A percentile compares a stretch with the other conserved stretches of the same genome.
These are phyloP conservation scores for Cremastinae sp. DNA, from an alignment of 2,888 invertebrate genomes.

Conservation along the genomic window DNA sequence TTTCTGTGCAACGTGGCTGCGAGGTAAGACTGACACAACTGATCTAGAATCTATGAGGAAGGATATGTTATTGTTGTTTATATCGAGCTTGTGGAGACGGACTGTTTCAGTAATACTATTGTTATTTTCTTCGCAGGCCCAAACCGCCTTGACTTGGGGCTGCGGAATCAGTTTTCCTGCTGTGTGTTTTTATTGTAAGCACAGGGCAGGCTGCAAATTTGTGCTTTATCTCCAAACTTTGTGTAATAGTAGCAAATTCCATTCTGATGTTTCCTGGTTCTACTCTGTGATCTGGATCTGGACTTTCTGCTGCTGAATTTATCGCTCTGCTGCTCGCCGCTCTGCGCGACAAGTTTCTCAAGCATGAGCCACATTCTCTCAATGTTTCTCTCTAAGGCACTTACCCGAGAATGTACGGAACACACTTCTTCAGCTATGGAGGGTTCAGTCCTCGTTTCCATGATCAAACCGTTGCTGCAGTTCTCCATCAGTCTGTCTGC, in stretches of 20 bases:
- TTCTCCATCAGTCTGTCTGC: conserved; percentile 20
- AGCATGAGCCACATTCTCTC: background rate
- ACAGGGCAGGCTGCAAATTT: background rate
- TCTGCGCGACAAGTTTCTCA: background rate
- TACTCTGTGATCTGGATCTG: background rate
- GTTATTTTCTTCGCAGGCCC: conserved; percentile 2
- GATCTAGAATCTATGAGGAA: conserved; percentile 51
- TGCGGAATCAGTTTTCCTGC: conserved; percentile 30
- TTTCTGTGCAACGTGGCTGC: background rate
- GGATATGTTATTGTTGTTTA: background rate
- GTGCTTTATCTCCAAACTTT: conserved; percentile 17
- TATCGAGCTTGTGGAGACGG: conserved; percentile 39
- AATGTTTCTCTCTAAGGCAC: background rate
- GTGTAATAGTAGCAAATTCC: conserved; percentile 29
- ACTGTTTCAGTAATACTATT: conserved; percentile 7
- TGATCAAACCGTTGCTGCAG: background rate
- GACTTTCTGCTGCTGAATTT: background rate
- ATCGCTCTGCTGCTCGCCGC: no score
- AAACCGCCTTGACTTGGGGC: conserved; percentile 22
- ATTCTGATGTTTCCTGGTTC: background rate
- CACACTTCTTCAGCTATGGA: no score
- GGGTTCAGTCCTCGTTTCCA: conserved; percentile 2
- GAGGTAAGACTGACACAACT: conserved; percentile 39
- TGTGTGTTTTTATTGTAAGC: background rate
- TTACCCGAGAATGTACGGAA: no score